Evolutionary conservation across 2,797 vertebrate genomes (phyloP), one percentile per base, ranked within the genome.

Genomic region (Steatocranus sp.): DNA sequence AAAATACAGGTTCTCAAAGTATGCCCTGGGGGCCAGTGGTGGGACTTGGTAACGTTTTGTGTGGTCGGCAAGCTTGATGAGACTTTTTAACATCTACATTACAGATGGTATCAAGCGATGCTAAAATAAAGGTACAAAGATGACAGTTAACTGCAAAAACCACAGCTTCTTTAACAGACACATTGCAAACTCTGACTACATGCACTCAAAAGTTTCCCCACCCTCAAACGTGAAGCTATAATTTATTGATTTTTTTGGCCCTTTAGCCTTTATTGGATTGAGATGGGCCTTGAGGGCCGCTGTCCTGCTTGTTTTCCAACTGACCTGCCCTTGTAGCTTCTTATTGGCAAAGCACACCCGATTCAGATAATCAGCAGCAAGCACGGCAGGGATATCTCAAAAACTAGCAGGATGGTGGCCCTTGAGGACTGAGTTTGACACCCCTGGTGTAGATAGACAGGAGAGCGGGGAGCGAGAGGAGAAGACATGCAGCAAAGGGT

Each of bases 171-270:
- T 43, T 15, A 43, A 25, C 20, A 68, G 34, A 66, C 34, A 15
- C 36, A 68, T 7, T 46, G 7, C 6, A 46, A 18, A 46, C 63
- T 17, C 63, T 17, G 15, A 68, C 38, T 63, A 20, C n/a, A 32
- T 63, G 56, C 17, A 58, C 30, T 61, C 17, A 34, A 56, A 30
- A n/a, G 10, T 58, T n/a, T 34, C 30, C 56, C 56, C 56, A 61
- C n/a, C 0, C 2, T 61, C 30, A 34, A n/a, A 61, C 1, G 6
- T 0, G 2, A 18, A 58, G 54, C 27, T n/a, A 34, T 34, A n/a
- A 6, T 10, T 56, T 30, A n/a, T 1, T 3, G 6, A 3, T 18
- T 0, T 17, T 56, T 7, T 32, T 32, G 54, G 17, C 54, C 9
- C n/a, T 34, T 58, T 58, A 58, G 56, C 17, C 30, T 34, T 58